A percentile compares a stretch with the other conserved stretches of the same genome.
These are phyloP conservation scores for Sminthurides aquaticus DNA, from an alignment of 2,888 invertebrate species.

Conservation along the genomic window DNA sequence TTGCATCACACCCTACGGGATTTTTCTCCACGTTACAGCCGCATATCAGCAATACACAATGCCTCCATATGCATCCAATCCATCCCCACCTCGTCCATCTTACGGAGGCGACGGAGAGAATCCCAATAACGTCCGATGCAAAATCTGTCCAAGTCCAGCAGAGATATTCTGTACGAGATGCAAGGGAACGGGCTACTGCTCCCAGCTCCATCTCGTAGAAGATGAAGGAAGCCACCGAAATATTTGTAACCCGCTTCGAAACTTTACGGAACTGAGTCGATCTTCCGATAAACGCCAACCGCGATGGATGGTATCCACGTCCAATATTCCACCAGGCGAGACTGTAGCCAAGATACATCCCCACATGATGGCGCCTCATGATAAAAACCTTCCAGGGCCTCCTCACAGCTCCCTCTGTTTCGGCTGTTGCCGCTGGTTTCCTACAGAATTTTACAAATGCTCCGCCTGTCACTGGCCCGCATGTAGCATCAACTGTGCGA, in stretches of 20 bases:
- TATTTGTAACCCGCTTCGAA: conserved; percentile 6
- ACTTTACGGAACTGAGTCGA: conserved; percentile 7
- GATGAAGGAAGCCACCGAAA: conserved; percentile 12
- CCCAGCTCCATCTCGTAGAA: conserved; percentile 11
- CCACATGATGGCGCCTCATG: conserved; percentile 18
- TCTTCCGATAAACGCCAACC: background rate
- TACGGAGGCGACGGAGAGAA: background rate
- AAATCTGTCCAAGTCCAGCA: conserved; percentile 12
- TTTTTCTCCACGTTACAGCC: no score
- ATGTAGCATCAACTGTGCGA: conserved; percentile 4
- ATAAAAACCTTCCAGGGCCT: conserved; percentile 15
- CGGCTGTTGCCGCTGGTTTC: conserved; percentile 10
- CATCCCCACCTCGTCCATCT: background rate
- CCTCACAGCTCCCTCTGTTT: conserved; percentile 7
- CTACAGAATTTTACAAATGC: conserved; percentile 2
- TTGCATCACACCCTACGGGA: no score
- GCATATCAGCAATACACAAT: no score
- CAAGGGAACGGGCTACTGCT: conserved; percentile 12
- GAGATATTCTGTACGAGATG: conserved; percentile 18
- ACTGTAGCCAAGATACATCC: conserved; percentile 9
- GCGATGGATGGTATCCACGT: background rate
- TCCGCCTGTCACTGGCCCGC: conserved; percentile 9
- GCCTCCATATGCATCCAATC: background rate
- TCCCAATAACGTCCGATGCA: background rate
- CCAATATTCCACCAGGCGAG: conserved; percentile 8